These are phyloP conservation scores for Mugil cephalus DNA, from an alignment of 2,113 vertebrate genomes.

Conservation along the genomic window DNA sequence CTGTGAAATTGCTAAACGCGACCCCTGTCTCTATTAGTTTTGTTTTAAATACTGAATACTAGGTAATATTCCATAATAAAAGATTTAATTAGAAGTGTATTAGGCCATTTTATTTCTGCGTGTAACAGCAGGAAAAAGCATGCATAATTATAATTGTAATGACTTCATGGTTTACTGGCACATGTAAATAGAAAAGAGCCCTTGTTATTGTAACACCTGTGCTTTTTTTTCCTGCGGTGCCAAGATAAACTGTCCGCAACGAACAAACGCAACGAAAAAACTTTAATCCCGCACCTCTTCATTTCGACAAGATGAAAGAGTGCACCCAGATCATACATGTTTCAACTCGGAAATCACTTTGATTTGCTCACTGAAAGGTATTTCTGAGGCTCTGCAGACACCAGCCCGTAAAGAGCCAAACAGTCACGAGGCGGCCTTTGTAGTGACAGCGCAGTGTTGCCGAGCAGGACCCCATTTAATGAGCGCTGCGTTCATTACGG, in stretches of 20 bases:
- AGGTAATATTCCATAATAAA: too few species aligned
- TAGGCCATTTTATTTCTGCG: too few species aligned
- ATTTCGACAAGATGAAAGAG: background rate
- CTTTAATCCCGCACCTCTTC: background rate
- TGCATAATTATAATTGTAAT: background rate
- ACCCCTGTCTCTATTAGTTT: too few species aligned
- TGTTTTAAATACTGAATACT: too few species aligned
- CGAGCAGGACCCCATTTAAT: conserved; percentile 9
- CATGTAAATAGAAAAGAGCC: background rate
- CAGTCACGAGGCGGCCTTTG: background rate
- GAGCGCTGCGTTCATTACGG: background rate
- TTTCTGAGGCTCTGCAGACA: background rate
- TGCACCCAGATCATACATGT: background rate
- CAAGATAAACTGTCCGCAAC: background rate
- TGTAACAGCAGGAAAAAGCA: too few species aligned
- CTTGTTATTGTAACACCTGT: conserved; percentile 8
- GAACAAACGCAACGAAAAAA: too few species aligned
- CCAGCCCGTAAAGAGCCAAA: background rate
- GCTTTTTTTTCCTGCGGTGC: background rate
- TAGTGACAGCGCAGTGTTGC: background rate
- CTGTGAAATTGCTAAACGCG: too few species aligned
- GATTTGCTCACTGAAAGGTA: background rate
- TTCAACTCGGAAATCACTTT: background rate
- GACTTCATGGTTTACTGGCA: background rate
- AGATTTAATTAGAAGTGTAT: too few species aligned